Base-by-base conservation (phyloP, 2,888 invertebrate species). In the Aphidoletes aphidimyza region DNA sequence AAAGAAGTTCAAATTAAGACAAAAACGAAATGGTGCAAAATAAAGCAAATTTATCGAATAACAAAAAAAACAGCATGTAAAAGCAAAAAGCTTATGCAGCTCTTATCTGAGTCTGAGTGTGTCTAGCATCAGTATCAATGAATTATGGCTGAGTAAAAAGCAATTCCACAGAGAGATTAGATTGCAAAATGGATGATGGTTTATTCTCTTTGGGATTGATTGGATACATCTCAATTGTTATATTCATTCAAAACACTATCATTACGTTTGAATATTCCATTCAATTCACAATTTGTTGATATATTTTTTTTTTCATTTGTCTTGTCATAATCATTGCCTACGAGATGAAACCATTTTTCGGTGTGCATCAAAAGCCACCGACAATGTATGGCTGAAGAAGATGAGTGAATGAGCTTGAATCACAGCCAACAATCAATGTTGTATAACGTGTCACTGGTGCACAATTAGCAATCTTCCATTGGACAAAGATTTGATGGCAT, bases 81-180 rank as follows among this genome's bases (percentile, higher is more conserved):
- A 69, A 69, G 69, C 34, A 47, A 19, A 47, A 17, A 47, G 47
- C 69, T 1, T 0, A 69, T 30, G 11, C 3, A 30, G 69, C 34
- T 69, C 69, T 69, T 34, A 69, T 30, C 34, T 8, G 17, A 2
- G 34, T 34, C 22, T 54, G 54, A 54, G 1, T 22, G 22, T n/a
- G 54, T 69, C 30, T 30, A 14, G 6, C 30, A 11, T 30, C 14
- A 17, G 34, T 17, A 69, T 69, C 34, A 69, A 30, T 69, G 34
- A 69, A 69, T 69, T 34, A 69, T 69, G 3, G 22, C 54, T 54
- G 22, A 22, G 54, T 5, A 22, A 22, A 54, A 22, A 22, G 54
- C 54, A 54, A 54, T 54, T 54, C 54, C 54, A 54, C 9, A n/a
- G 54, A n/a, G n/a, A 54, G 54, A 54, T 54, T 54, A 54, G 22